Evolutionary conservation across 2,888 invertebrate genomes (phyloP), one percentile per base, ranked within the genome.

Genomic region (Lithodes maja): DNA sequence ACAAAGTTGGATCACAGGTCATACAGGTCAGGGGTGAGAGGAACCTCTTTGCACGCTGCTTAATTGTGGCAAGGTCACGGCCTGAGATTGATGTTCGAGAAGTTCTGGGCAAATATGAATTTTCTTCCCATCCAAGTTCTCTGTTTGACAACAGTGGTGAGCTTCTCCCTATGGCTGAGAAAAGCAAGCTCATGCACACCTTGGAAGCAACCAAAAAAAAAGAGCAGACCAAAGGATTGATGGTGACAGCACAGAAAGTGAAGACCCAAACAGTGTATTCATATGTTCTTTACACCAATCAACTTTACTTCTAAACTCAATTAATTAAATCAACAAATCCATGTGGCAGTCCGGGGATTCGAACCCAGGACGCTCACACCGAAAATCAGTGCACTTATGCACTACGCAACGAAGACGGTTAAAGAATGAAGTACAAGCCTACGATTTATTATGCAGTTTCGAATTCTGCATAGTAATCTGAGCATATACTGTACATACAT

Each of bases 71-170:
- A 78, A 78, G 78, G 78, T 78, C 52, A 49, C 50, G 52, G 50
- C 78, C 52, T 52, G 78, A 78, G 53, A 78, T 78, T 7, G 15
- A 78, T 78, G 78, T 78, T 9, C n/a, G 74, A 33, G n/a, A 33
- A 74, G 33, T 17, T 33, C 5, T 52, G 7, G 49, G 52, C 50
- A 78, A 78, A 78, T 50, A 50, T 50, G 49, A 52, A 78, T 50
- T 78, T 78, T 52, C 33, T 15, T 50, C 52, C 78, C 49, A 33
- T 50, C 78, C 52, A 33, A 52, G 52, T 9, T 50, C 78, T 78
- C 50, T 78, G 50, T 78, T 78, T 78, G 50, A 78, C 78, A 78
- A 50, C 78, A 52, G 52, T 33, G 52, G 78, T 78, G 78, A 78
- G 49, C 78, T 78, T 9, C 78, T 78, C 78, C 52, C 78, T 78